These are phyloP conservation scores for Pentalonia nigronervosa DNA, from an alignment of 1,140 invertebrate species.

Conservation along the genomic window DNA sequence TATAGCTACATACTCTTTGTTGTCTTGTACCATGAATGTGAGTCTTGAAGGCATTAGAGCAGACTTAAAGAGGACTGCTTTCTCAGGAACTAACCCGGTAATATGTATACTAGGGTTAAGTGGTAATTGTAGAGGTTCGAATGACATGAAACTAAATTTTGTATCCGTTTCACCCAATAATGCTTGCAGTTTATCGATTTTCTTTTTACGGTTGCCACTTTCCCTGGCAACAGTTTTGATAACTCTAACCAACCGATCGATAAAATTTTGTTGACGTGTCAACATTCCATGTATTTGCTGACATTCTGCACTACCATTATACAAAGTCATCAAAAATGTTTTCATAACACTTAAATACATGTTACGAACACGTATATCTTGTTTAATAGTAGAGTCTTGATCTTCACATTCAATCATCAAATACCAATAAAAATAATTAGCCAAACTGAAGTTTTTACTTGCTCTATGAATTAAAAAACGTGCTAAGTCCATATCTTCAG, in stretches of 20 bases:
- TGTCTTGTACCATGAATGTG: slow-evolving; percentile 84
- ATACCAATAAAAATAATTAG: slow-evolving; percentile 98
- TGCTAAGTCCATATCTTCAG: slow-evolving; percentile 74
- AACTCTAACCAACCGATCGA: slow-evolving; percentile 88
- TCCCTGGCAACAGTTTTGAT: slow-evolving; percentile 91
- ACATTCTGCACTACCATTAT: slow-evolving; percentile 73
- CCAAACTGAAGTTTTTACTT: slow-evolving; percentile 85
- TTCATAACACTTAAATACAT: slow-evolving; percentile 92
- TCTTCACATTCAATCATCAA: slow-evolving; percentile 90
- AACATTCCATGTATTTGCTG: slow-evolving; percentile 76
- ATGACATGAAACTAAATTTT: slow-evolving; percentile 89
- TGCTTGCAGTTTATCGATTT: slow-evolving; percentile 86
- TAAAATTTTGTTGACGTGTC: slow-evolving; percentile 85
- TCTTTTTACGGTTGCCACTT: slow-evolving; percentile 90
- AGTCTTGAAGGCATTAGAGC: slow-evolving; percentile 97
- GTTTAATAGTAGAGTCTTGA: slow-evolving; percentile 70
- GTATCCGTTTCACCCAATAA: slow-evolving; percentile 81
- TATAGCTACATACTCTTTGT: slow-evolving; percentile 92
- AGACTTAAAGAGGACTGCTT: slow-evolving; percentile 94
- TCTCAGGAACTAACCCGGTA: slow-evolving; percentile 87
- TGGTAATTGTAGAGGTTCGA: slow-evolving; percentile 92
- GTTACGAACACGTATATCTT: slow-evolving; percentile 77
- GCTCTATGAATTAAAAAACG: slow-evolving; percentile 91
- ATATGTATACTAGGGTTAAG: slow-evolving; percentile 91
- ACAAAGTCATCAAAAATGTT: slow-evolving; percentile 76